A percentile compares a stretch with the other conserved stretches of the same genome.
Evolutionary conservation across 2,113 vertebrate genomes (phyloP).

Genomic region (Prietella phreatophila): DNA sequence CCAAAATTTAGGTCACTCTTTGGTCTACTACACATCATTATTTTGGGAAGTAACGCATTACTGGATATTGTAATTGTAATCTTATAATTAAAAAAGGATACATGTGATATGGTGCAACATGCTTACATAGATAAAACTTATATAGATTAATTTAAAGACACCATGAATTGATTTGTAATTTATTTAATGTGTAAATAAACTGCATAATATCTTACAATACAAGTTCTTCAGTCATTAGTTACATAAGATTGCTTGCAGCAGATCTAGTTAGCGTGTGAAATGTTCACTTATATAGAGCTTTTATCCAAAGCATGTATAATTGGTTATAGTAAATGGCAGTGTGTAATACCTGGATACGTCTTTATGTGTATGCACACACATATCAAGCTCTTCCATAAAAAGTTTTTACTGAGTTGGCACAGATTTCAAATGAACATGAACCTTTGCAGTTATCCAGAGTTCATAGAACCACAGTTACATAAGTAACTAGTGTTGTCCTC

Average conservation of each 20-base stretch:
- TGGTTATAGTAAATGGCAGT: background rate
- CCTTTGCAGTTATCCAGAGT: background rate
- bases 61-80: background rate
- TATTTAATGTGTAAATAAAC: background rate
- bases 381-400: background rate
- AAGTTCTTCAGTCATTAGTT: background rate
- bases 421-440: background rate
- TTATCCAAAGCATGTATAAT: too few species aligned
- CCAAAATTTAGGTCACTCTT: conserved; percentile 6
- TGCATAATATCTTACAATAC: background rate
- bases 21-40: background rate
- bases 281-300: too few species aligned
- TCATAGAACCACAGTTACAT: too few species aligned
- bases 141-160: background rate
- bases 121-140: background rate
- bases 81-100: background rate
- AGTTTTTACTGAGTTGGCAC: background rate
- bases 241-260: background rate
- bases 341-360: background rate
- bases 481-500: background rate
- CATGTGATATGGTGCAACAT: background rate
- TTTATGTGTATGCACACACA: too few species aligned
- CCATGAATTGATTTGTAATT: background rate
- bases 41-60: background rate
- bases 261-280: background rate